phyloP scores from a whole-genome alignment of 2,113 vertebrate species.

The Trinectes maculatus region DNA sequence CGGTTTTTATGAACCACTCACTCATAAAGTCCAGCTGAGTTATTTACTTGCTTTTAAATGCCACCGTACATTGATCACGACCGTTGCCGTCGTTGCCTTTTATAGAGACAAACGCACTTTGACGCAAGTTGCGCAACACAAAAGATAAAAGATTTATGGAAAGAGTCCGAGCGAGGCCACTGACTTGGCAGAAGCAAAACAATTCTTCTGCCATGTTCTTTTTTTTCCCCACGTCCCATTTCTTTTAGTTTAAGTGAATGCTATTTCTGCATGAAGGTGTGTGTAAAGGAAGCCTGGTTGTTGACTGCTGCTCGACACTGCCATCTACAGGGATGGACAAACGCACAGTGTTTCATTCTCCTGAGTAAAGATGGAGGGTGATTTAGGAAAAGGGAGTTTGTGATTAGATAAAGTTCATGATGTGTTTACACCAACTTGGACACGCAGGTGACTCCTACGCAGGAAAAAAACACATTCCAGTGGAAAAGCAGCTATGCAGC shows the following conservation, averaged over 20 bases:
- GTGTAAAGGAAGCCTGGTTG: no score
- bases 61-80: constrained; percentile 22
- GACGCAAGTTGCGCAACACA: no score
- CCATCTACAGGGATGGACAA: constrained; percentile 68
- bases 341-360: background rate
- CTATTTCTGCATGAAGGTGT: constrained; percentile 69
- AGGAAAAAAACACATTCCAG: background rate
- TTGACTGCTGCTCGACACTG: constrained; percentile 60
- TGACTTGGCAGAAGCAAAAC: constrained; percentile 27
- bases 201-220: background rate
- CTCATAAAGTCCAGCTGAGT: constrained; percentile 14
- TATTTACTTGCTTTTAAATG: constrained; percentile 28
- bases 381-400: no score
- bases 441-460: background rate
- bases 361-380: no score
- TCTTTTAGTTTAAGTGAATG: constrained; percentile 54
- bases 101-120: constrained; percentile 27
- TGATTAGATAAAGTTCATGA: no score
- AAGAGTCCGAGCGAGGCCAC: no score
- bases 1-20: constrained; percentile 16
- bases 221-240: constrained; percentile 42
- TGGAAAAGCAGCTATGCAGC: no score
- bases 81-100: constrained; percentile 21
- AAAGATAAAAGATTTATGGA: constrained; percentile 71
- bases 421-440: no score